Base-by-base conservation (phyloP, 35 echinoderm and acorn worm genomes). In the Apostichopus japonicus region DNA sequence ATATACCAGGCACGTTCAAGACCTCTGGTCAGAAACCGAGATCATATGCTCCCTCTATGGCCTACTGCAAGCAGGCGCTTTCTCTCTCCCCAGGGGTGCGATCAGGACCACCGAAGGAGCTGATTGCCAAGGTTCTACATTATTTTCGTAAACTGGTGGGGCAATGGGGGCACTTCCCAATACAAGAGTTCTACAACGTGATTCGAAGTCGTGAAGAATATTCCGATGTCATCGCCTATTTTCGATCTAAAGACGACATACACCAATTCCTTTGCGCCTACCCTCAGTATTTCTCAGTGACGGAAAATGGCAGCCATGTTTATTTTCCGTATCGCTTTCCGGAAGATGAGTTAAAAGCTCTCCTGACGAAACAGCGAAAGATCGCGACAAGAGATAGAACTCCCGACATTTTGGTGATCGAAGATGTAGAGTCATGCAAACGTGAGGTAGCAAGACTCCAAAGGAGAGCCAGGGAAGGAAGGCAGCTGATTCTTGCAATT, bases 241-340 rank as follows among this genome's bases (percentile, higher is more conserved):
- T 83, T 56, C 7, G 51, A 54, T 83, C 79, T 2, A 8, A 19
- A 17, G 11, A 11, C 11, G 79, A 83, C 27, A 17, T 83, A 83
- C 3, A 13, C 16, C 16, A 6, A 8, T 83, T 83, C 55, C 16
- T 83, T 17, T 5, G 55, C 6, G 16, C 51, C 51, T 83, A 19
- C 27, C 79, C 79, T 17, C 79, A 83, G 54, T 83, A 83, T 19
- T 83, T 83, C 52, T 8, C 51, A 25, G 21, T 83, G 51, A 54
- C 17, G 54, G 79, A 83, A 10, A 17, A 55, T 56, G 51, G 27
- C 11, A 14, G 16, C 51, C 51, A 83, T 56, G 8, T 53, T 10
- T 53, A 25, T 83, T 83, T 54, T 14, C 79, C 79, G 5, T 54
- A 54, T 53, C 51, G 79, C 17, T 83, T 83, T 83, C 9, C 44